Evolutionary conservation across 2,888 invertebrate species (phyloP).

Genomic region (Cinara cedri): DNA sequence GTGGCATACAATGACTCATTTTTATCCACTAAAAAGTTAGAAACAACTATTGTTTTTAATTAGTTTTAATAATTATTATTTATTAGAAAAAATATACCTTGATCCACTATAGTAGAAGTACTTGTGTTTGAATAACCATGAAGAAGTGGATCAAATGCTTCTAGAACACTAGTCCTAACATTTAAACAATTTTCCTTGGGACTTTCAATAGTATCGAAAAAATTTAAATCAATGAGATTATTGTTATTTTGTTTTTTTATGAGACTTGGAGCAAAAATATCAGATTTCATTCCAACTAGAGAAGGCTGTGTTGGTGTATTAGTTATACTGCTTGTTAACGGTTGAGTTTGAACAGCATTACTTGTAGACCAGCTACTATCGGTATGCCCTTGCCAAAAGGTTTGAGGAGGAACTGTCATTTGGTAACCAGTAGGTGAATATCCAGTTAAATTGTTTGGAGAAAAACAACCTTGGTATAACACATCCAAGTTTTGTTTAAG

Average conservation of each 20-base stretch:
- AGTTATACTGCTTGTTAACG: neutral
- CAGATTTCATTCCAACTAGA: slow-evolving; percentile 1
- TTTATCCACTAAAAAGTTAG: slow-evolving; percentile 27
- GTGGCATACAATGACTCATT: slow-evolving; percentile 70
- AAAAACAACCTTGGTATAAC: slow-evolving; percentile 32
- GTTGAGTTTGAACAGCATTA: slow-evolving; percentile 31
- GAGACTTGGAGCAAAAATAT: slow-evolving; percentile 63
- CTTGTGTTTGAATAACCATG: slow-evolving; percentile 60
- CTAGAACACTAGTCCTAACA: slow-evolving; percentile 74
- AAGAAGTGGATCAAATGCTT: slow-evolving; percentile 86
- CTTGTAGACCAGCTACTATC: slow-evolving; percentile 22
- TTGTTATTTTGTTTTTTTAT: slow-evolving; percentile 65
- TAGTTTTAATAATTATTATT: slow-evolving; percentile 15
- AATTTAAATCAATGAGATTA: slow-evolving; percentile 69
- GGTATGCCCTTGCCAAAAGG: slow-evolving; percentile 11
- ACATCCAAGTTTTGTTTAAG: slow-evolving; percentile 46
- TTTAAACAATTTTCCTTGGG: slow-evolving; percentile 60
- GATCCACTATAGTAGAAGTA: slow-evolving; percentile 5
- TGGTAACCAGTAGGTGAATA: slow-evolving; percentile 44
- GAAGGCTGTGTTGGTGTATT: slow-evolving; percentile 6
- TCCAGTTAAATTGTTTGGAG: slow-evolving; percentile 17
- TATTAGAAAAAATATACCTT: slow-evolving; percentile 23
- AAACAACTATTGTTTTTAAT: slow-evolving; percentile 10
- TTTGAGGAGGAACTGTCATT: slow-evolving; percentile 48
- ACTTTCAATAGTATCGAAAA: slow-evolving; percentile 58